Conservation (phyloP, 2,888 invertebrate species). For the Hyalella azteca region DNA sequence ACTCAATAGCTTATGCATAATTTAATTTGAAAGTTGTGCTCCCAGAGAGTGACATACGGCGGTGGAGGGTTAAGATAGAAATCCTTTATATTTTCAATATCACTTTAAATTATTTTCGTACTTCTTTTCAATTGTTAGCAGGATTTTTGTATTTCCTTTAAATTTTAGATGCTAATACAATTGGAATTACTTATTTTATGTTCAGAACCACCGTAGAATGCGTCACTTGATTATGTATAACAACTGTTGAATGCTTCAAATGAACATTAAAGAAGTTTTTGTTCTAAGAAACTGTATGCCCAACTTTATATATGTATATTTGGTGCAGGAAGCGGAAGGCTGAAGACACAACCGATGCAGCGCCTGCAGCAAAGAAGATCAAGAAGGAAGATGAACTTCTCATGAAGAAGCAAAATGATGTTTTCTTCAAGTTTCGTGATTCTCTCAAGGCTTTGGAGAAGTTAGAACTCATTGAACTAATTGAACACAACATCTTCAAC, state of each 20-base stretch:
- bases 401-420: slow-evolving; percentile 76
- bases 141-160: neutral
- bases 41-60: too few species aligned
- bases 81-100: too few species aligned
- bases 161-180: neutral
- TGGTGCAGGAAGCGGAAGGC: slow-evolving; percentile 74
- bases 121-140: neutral
- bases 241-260: neutral
- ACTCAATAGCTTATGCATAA: too few species aligned
- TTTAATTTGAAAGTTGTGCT: too few species aligned
- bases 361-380: slow-evolving; percentile 57
- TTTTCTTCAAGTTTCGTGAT: slow-evolving; percentile 74
- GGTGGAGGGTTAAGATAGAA: too few species aligned
- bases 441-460: slow-evolving; percentile 69
- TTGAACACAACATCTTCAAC: slow-evolving; percentile 80
- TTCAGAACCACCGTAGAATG: neutral
- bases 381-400: slow-evolving; percentile 66
- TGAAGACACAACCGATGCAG: slow-evolving; percentile 56
- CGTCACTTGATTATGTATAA: neutral
- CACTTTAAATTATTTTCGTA: too few species aligned
- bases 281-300: neutral
- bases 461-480: slow-evolving; percentile 70
- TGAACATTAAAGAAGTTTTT: neutral
- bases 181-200: neutral
- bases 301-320: neutral